A percentile compares a stretch with the other conserved stretches of the same genome.
phyloP scores from a whole-genome alignment of 1,140 invertebrate species.

The Diuraphis noxia region DNA sequence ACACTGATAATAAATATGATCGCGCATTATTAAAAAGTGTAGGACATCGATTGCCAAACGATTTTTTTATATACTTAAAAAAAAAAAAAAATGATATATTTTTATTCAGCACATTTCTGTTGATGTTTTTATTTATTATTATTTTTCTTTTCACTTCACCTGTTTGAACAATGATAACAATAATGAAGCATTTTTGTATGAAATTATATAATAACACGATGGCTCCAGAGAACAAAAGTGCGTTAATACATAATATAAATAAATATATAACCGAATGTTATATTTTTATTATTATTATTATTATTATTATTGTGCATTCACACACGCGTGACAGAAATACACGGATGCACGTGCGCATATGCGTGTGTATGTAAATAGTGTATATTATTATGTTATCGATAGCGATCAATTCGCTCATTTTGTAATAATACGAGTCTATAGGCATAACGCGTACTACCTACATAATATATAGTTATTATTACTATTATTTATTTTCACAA shows the following conservation, averaged over 20 bases:
- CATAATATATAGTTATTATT: background rate
- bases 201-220: background rate
- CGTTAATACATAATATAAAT: background rate
- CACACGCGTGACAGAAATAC: background rate
- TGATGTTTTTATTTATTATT: background rate
- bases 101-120: slow-evolving; percentile 16
- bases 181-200: slow-evolving; percentile 18
- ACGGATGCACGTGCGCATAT: background rate
- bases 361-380: background rate
- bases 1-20: background rate
- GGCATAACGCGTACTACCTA: background rate
- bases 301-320: background rate
- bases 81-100: slow-evolving; percentile 22
- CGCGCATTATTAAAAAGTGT: background rate
- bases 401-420: slow-evolving; percentile 21
- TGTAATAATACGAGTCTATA: background rate
- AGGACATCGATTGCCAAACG: slow-evolving; percentile 38
- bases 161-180: background rate
- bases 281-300: background rate
- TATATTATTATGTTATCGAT: background rate
- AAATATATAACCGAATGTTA: slow-evolving; percentile 15
- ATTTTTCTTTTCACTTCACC: slow-evolving; percentile 9
- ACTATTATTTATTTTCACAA: slow-evolving; percentile 18
- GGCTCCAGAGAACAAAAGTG: slow-evolving; percentile 36
- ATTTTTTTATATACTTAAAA: slow-evolving; percentile 21